phyloP scores from a whole-genome alignment of 2,797 vertebrate species.

The Lycodopsis pacificus region DNA sequence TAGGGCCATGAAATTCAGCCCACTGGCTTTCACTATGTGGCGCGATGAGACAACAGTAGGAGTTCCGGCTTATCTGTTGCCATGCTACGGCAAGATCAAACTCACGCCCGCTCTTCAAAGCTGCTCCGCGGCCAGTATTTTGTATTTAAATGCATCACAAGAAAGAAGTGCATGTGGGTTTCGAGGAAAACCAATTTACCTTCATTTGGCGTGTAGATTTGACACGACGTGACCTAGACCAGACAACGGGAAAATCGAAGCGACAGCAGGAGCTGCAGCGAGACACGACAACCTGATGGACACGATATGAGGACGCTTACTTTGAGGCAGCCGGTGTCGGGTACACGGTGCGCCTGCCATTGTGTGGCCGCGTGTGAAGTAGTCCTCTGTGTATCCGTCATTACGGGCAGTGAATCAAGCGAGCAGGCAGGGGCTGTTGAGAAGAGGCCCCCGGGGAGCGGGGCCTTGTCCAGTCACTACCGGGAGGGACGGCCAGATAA shows the following conservation, averaged over 20 bases:
- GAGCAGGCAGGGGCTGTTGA: slow-evolving; percentile 62
- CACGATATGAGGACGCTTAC: slow-evolving; percentile 57
- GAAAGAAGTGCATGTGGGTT: slow-evolving; percentile 16
- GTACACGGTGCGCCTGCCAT: slow-evolving; percentile 66
- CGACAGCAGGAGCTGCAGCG: slow-evolving; percentile 10
- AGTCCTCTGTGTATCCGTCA: slow-evolving; percentile 74
- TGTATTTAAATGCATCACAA: slow-evolving; percentile 56
- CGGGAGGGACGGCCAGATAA: slow-evolving; percentile 71
- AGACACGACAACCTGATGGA: slow-evolving; percentile 54
- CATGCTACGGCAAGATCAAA: slow-evolving; percentile 60
- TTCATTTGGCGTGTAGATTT: slow-evolving; percentile 40
- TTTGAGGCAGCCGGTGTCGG: slow-evolving; percentile 38
- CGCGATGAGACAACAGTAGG: slow-evolving; percentile 66
- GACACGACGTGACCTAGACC: slow-evolving; percentile 55
- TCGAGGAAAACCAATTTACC: slow-evolving; percentile 45
- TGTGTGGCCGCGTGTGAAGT: slow-evolving; percentile 67
- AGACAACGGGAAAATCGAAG: slow-evolving; percentile 40
- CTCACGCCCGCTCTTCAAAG: slow-evolving; percentile 59
- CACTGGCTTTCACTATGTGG: slow-evolving; percentile 63
- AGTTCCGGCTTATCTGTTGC: slow-evolving; percentile 68
- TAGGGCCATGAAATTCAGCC: slow-evolving; percentile 76
- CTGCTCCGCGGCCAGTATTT: slow-evolving; percentile 24
- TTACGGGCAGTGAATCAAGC: slow-evolving; percentile 77
- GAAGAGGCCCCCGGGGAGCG: slow-evolving; percentile 67
- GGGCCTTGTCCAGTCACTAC: slow-evolving; percentile 74